A percentile compares a stretch with the other conserved stretches of the same genome.
Conservation (phyloP, 1,140 invertebrate species). For the Drosophila pseudoobscura region DNA sequence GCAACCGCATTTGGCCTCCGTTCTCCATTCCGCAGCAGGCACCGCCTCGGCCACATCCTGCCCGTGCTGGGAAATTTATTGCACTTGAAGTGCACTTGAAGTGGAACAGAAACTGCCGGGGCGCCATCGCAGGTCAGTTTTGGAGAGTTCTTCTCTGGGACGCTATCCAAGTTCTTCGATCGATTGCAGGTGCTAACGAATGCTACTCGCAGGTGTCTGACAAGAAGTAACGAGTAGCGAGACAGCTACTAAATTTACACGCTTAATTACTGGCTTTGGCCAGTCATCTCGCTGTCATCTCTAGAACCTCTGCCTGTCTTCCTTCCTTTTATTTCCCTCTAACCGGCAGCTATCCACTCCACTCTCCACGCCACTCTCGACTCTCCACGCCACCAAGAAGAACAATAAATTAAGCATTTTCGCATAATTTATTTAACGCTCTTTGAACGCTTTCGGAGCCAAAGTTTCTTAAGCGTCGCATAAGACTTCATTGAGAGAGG, state of each 20-base stretch:
- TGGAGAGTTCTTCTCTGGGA: constrained; percentile 13
- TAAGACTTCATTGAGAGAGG: neutral
- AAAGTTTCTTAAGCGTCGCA: constrained; percentile 20
- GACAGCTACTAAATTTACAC: too few relatives aligned
- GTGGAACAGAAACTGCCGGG: constrained; percentile 38
- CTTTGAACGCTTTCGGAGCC: constrained; percentile 19
- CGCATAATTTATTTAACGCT: constrained; percentile 44
- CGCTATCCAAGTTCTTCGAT: constrained; percentile 9
- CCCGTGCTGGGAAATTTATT: constrained; percentile 22
- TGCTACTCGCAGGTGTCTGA: too few relatives aligned
- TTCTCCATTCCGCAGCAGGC: constrained; percentile 3
- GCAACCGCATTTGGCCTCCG: constrained; percentile 58
- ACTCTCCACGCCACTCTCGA: too few relatives aligned
- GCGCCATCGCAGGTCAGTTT: constrained; percentile 35
- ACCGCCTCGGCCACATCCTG: constrained; percentile 39
- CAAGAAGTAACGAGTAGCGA: too few relatives aligned
- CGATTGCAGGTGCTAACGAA: too few relatives aligned
- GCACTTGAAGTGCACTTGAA: constrained; percentile 52
- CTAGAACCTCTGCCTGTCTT: neutral
- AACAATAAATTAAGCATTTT: constrained; percentile 27
- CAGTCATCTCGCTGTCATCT: neutral
- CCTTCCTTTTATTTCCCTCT: neutral
- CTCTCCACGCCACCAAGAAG: constrained; percentile 6
- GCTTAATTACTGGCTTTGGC: too few relatives aligned
- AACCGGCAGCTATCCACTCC: neutral